Evolutionary conservation across 2,888 invertebrate genomes (phyloP), one percentile per base, ranked within the genome.

Genomic region (Tryphoninae sp.): DNA sequence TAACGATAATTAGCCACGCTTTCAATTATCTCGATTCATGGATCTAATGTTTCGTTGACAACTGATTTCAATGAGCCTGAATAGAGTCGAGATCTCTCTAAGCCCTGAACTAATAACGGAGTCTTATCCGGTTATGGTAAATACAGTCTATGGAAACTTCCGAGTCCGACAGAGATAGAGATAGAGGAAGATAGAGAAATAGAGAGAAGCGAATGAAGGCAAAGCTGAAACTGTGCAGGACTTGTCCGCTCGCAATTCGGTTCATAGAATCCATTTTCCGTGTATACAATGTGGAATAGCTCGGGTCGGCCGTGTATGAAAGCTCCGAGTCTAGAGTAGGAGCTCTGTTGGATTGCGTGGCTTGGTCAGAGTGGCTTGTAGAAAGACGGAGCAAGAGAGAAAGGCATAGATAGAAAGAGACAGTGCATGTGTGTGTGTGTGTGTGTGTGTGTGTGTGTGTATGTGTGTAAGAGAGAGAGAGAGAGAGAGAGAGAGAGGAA

Each of bases 181-280:
- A 33, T 13, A n/a, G 49, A 51, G 51, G 13, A 51, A 13, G 51
- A 4, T 51, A 51, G 51, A n/a, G 16, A 13, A 51, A 16, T 51
- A 16, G 51, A 51, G 13, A 51, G 51, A n/a, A 13, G 16, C 3
- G 51, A 16, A 6, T 49, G 13, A 13, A 51, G 51, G 49, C 33
- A 11, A 19, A 51, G 68, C 69, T 69, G 62, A 73, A 77, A 69
- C 62, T 53, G 55, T 62, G 69, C 49, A 22, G 40, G 49, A 51
- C 16, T 16, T 13, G 51, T 68, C 64, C 19, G 51, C 49, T 49
- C 59, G 51, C 49, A 49, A 76, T 22, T n/a, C 61, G 68, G 53
- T 69, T 69, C 77, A 19, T 58, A 62, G 77, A 55, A 61, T 77
- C 77, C 69, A 77, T 69, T 77, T 69, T 69, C 62, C 19, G n/a